phyloP scores from a whole-genome alignment of 2,113 vertebrate genomes.

The Nibea albiflora region DNA sequence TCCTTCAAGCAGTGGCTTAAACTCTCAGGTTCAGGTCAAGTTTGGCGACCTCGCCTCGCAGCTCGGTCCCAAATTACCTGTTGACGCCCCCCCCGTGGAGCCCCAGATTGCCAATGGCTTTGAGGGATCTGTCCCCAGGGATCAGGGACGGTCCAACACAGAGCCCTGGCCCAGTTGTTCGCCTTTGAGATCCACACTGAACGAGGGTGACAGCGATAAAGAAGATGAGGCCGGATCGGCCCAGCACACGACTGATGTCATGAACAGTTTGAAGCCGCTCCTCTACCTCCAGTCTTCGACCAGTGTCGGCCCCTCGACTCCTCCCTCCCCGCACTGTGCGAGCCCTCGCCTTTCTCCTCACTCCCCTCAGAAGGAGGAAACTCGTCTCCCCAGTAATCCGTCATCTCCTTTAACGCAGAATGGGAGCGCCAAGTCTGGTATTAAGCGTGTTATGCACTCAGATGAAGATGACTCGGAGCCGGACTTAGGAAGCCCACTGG shows the following conservation, averaged over 20 bases:
- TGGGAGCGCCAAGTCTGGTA: conserved; percentile 32
- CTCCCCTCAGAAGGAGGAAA: conserved; percentile 54
- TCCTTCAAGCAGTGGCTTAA: conserved; percentile 30
- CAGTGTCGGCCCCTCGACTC: background rate
- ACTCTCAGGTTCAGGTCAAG: conserved; percentile 33
- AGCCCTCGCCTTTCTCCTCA: conserved; percentile 43
- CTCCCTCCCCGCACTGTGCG: conserved; percentile 33
- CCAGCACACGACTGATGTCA: conserved; percentile 50
- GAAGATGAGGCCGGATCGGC: conserved; percentile 12
- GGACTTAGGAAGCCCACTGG: conserved; percentile 82
- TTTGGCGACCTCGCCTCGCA: conserved; percentile 61
- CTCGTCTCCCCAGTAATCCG: conserved; percentile 10
- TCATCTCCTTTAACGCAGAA: conserved; percentile 62
- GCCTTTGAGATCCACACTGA: conserved; percentile 59
- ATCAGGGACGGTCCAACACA: conserved; percentile 42
- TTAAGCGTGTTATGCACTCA: conserved; percentile 53
- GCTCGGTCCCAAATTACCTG: conserved; percentile 34
- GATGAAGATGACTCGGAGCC: conserved; percentile 84
- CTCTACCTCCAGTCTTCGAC: conserved; percentile 38
- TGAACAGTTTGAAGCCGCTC: conserved; percentile 68
- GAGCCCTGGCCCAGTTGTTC: conserved; percentile 67
- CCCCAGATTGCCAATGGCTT: conserved; percentile 73
- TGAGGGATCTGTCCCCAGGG: conserved; percentile 43
- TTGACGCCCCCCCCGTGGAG: conserved; percentile 32
- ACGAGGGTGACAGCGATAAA: conserved; percentile 36